Base-by-base conservation (phyloP, 2,888 invertebrate species). In the Polymixis flavicincta region DNA sequence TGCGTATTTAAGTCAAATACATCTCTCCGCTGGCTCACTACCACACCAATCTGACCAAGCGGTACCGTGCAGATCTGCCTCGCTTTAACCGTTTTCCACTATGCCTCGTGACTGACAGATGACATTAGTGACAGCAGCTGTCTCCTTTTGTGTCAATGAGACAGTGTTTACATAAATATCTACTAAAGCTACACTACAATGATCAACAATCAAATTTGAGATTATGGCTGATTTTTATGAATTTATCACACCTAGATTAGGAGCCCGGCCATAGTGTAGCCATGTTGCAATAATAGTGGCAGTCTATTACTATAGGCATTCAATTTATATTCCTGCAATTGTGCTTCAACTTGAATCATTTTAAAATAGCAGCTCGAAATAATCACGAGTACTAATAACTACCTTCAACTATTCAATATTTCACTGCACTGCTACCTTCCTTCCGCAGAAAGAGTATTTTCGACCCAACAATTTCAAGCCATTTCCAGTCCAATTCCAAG, bases 321-420 rank as follows among this genome's bases (percentile, higher is more conserved):
- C 4, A 6, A 22, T 42, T 17, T 0, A 2, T 32, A 17, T 2
- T 8, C 6, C 0, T 42, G 19, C 22, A 2, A 0, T 8, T n/a
- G 19, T 48, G 25, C 13, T 60, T 45, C 1, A 52, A n/a, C 0
- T 9, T 22, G 14, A 65, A 60, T 59, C 6, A 17, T 11, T 14
- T 17, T 59, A 9, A 13, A 32, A 55, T 32, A 50, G 8, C 4
- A 25, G 7, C 22, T 22, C 7, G 25, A 28, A 61, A 52, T 28
- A 63, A 59, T 25, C 0, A 48, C 8, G 37, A 6, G 14, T 8
- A 17, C 13, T 25, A 5, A 52, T 81, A 66, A 69, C 55, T 25
- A 68, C 45, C 22, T 32, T 19, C 25, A 50, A n/a, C n/a, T 48
- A 69, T 65, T 50, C 66, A 84, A 66, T 71, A 76, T 52, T 84